These are phyloP conservation scores for Watersipora subatra DNA, from an alignment of 1,140 invertebrate species.

Conservation along the genomic window DNA sequence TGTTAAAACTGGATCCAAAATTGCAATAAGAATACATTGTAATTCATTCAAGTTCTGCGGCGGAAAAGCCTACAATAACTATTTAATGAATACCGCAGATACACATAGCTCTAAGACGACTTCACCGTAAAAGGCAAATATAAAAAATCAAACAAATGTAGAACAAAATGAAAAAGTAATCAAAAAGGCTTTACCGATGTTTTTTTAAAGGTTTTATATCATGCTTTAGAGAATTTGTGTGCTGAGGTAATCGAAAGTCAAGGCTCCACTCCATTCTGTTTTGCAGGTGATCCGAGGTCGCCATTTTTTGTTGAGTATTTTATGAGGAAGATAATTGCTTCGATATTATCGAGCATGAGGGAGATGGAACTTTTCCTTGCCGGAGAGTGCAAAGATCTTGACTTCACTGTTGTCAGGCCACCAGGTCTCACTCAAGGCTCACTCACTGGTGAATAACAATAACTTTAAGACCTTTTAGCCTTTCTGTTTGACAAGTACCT, in stretches of 20 bases:
- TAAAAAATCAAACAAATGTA: no score
- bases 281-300: conserved; percentile 26
- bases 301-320: conserved; percentile 7
- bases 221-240: conserved; percentile 15
- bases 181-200: background rate
- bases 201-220: background rate
- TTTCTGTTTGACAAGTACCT: no score
- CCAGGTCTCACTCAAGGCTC: conserved; percentile 20
- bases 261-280: no score
- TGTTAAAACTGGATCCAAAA: no score
- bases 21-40: no score
- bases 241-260: no score
- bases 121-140: no score
- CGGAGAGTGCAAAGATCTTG: conserved; percentile 23
- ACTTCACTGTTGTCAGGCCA: conserved; percentile 34
- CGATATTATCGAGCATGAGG: conserved; percentile 26
- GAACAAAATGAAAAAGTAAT: no score
- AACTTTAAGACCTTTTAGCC: background rate
- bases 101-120: no score
- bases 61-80: no score
- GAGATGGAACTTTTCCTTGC: conserved; percentile 32
- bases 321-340: conserved; percentile 14
- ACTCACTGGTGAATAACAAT: conserved; percentile 14
- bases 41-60: no score
- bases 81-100: no score